phyloP scores from a whole-genome alignment of 2,888 invertebrate species.

The Coleophora flavipennella region DNA sequence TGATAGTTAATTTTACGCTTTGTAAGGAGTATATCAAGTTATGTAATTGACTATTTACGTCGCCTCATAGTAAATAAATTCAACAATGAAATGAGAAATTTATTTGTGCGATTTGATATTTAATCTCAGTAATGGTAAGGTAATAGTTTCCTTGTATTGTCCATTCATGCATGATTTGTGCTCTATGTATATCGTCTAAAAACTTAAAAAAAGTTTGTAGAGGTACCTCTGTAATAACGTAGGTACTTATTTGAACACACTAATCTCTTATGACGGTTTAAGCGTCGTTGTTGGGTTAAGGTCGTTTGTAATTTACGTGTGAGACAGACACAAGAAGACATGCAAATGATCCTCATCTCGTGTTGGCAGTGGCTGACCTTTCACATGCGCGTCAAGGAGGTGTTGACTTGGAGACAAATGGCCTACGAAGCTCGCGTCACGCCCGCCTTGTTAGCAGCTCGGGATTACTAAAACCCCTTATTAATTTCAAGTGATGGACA shows the following conservation, averaged over 20 bases:
- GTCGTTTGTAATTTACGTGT: neutral
- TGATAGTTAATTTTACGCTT: too few relatives aligned
- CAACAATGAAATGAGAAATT: too few relatives aligned
- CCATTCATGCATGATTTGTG: too few relatives aligned
- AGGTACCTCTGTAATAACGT: neutral
- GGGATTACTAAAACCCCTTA: too few relatives aligned
- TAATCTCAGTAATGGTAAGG: neutral
- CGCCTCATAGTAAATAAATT: too few relatives aligned
- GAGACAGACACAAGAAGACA: slow-evolving; percentile 1
- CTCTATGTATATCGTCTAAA: too few relatives aligned
- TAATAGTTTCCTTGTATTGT: too few relatives aligned
- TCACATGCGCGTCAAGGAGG: slow-evolving; percentile 3
- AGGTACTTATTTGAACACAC: neutral
- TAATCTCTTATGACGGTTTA: too few relatives aligned
- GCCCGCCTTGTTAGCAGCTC: neutral
- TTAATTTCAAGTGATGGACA: too few relatives aligned
- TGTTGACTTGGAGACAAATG: slow-evolving; percentile 8
- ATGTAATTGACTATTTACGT: slow-evolving; percentile 1
- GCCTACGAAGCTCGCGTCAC: slow-evolving; percentile 3
- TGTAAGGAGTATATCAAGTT: slow-evolving; percentile 1
- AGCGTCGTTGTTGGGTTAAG: neutral
- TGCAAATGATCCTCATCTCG: slow-evolving; percentile 3
- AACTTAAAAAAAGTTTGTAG: too few relatives aligned
- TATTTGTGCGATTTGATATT: too few relatives aligned
- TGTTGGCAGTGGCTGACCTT: slow-evolving; percentile 4